Base-by-base conservation (phyloP, 2,113 vertebrate genomes). In the Cheirogaleus medius region DNA sequence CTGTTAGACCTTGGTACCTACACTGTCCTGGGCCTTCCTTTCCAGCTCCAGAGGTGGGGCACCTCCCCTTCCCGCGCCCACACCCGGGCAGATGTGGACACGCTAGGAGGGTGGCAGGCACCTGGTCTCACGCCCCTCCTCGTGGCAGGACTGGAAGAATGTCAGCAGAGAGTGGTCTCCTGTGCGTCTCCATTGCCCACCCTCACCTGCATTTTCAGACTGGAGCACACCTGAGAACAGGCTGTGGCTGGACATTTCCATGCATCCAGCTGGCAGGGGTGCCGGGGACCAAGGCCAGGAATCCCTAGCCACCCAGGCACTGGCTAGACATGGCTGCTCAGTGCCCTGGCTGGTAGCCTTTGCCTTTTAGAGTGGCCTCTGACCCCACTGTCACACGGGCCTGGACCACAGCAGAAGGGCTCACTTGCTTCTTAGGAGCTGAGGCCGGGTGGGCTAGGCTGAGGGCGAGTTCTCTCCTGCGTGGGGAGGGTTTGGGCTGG, bases 11-110 rank as follows among this genome's bases (percentile, higher is more conserved):
- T 52, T 11, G 15, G 81, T 18, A 25, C 68, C n/a, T 7, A 2
- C 1, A 1, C 5, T 1, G 7, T 8, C 4, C 1, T 0, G 42
- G 29, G 18, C n/a, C 52, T 54, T 9, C 54, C 12, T 8, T 60
- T 37, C 32, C 9, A 29, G 37, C 32, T 21, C 27, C 4, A 21
- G 52, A 44, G n/a, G 29, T 3, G 2, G 63, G n/a, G 5, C 32
- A 2, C 20, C 37, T 49, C 6, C 34, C 23, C 47, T 5, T 29
- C 73, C 64, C 3, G 15, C 17, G 5, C 14, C 9, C 37, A 15
- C 21, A 21, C 25, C 47, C 25, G 5, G 68, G 58, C 58, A 34
- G 20, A 47, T 0, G 14, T 12, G 14, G 32, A 11, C 27, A 2
- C 6, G 15, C 15, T 21, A 20, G 39, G 49, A n/a, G 23, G 29